Base-by-base conservation (phyloP, 2,113 vertebrate genomes). In the Aplodontia rufa region DNA sequence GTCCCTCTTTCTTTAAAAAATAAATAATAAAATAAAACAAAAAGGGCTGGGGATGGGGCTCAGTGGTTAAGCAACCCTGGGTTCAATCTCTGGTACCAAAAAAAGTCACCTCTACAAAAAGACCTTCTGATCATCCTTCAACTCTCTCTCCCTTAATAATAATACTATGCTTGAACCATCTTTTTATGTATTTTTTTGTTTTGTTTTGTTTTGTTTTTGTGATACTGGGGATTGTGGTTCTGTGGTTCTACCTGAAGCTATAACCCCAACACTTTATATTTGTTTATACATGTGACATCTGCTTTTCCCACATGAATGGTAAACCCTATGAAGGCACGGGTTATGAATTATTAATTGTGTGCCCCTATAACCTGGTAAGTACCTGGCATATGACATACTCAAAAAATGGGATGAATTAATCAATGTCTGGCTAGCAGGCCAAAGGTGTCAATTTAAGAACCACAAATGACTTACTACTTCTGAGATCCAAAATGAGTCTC, bases 401-500 rank as follows among this genome's bases (percentile, higher is more conserved):
- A 74, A 42, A 55, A 74, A 80, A 12, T 16, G 24, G 30, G 49
- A 68, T 40, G 30, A 88, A 89, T 69, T 68, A 71, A 71, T 90
- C 30, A 85, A 47, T 71, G 42, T 83, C 51, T 81, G 79, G n/a
- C 49, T 71, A 92, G 32, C 37, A 91, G 11, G 60, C 78, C 35
- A 69, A 49, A 45, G 30, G 37, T 84, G 35, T 74, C 81, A 49
- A 19, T 42, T 68, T 68, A 86, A 81, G 42, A 90, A 49, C 37
- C 55, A 91, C 64, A 87, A 53, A 42, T 37, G 66, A 68, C 72
- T 88, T 75, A n/a, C 24, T n/a, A 10, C 26, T 91, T 84, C 80
- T 86, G 74, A 93, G 0, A 89, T 51, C 78, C 91, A 95, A 82
- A 93, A 28, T 74, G n/a, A 62, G 37, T 30, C 55, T 91, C 78